Conservation (phyloP, 2,888 invertebrate species). For the Cynaeus angustus region DNA sequence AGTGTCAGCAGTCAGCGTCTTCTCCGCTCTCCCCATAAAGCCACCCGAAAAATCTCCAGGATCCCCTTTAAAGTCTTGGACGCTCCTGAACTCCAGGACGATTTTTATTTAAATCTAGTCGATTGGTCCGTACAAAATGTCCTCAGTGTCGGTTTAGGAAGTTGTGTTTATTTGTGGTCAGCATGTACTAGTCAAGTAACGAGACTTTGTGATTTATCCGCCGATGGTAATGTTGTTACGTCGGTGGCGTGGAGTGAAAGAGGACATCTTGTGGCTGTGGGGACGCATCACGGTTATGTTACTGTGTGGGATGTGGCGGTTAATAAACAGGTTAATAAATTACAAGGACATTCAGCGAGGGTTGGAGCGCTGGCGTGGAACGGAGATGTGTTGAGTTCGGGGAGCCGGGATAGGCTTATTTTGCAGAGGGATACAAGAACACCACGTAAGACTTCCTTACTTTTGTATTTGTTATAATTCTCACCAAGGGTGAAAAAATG, state of each 20-base stretch:
- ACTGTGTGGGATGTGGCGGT: conserved; percentile 99
- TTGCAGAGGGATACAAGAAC: conserved; percentile 95
- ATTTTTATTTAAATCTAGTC: conserved; percentile 98
- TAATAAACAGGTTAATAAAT: conserved; percentile 92
- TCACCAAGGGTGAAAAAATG: no score
- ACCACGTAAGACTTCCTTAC: conserved; percentile 79
- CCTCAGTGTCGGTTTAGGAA: conserved; percentile 96
- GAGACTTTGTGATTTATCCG: conserved; percentile 94
- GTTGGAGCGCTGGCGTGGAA: conserved; percentile 98
- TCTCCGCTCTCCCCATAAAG: conserved; percentile 95
- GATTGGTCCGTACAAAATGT: conserved; percentile 99
- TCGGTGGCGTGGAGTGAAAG: conserved; percentile 99
- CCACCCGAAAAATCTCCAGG: conserved; percentile 98
- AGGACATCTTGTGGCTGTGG: conserved; percentile 97
- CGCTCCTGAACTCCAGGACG: conserved; percentile 97
- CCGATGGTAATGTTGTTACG: conserved; percentile 95
- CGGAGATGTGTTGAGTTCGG: conserved; percentile 96
- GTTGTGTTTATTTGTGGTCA: conserved; percentile 99
- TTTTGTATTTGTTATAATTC: no score
- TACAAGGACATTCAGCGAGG: conserved; percentile 93
- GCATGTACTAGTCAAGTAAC: conserved; percentile 99
- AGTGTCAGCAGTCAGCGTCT: conserved; percentile 96
- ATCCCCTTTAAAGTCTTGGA: conserved; percentile 99
- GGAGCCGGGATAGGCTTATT: conserved; percentile 94
- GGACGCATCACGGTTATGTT: conserved; percentile 97